Percentiles rank a stretch among this genome's conserved stretches.
Conservation (phyloP, 1,140 invertebrate species). For the Drosophila quadrilineata region DNA sequence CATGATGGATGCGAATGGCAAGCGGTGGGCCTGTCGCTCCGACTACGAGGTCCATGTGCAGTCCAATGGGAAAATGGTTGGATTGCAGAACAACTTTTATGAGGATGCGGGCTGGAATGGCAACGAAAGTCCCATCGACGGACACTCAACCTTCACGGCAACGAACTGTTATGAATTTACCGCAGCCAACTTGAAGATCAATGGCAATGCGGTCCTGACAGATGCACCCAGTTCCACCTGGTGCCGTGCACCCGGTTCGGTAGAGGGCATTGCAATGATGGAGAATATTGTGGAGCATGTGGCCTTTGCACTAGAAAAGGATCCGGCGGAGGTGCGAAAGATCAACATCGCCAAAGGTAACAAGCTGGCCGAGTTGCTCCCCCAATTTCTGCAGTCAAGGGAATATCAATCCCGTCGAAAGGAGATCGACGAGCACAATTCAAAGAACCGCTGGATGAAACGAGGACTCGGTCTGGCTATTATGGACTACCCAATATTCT, state of each 20-base stretch:
- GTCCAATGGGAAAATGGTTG: constrained; percentile 86
- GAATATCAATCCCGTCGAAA: constrained; percentile 83
- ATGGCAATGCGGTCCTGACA: constrained; percentile 83
- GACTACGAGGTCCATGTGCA: constrained; percentile 85
- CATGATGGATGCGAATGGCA: constrained; percentile 86
- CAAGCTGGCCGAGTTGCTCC: constrained; percentile 77
- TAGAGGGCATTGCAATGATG: constrained; percentile 86
- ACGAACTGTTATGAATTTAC: constrained; percentile 84
- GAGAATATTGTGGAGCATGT: constrained; percentile 93
- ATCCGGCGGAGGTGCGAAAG: constrained; percentile 86
- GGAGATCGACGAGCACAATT: constrained; percentile 83
- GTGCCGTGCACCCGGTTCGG: constrained; percentile 84
- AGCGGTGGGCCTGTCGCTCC: constrained; percentile 83
- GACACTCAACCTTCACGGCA: constrained; percentile 80
- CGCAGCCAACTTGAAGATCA: constrained; percentile 82
- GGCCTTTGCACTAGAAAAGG: constrained; percentile 85
- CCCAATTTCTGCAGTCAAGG: constrained; percentile 55
- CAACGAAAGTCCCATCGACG: constrained; percentile 83
- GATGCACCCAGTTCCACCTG: constrained; percentile 86
- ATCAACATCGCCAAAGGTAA: constrained; percentile 83
- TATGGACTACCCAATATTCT: constrained; percentile 83
- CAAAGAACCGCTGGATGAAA: constrained; percentile 86
- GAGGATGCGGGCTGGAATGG: constrained; percentile 84
- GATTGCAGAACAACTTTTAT: constrained; percentile 85
- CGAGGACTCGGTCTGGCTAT: constrained; percentile 84